A percentile compares a stretch with the other conserved stretches of the same genome.
Conservation (phyloP, 2,113 vertebrate genomes). For the Leptobrachium ailaonicum region DNA sequence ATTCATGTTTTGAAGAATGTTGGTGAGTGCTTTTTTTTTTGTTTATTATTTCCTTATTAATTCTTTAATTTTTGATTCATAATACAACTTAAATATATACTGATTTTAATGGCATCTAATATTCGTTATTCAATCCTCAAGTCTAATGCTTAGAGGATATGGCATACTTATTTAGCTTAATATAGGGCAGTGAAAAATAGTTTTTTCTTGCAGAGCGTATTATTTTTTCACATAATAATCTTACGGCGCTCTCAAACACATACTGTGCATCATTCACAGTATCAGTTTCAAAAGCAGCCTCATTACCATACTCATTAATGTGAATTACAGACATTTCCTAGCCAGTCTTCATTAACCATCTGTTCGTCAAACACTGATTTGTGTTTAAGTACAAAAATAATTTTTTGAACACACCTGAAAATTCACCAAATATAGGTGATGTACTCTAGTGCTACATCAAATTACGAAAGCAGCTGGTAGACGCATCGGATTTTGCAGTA, state of each 20-base stretch:
- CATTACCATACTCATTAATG: slow-evolving; percentile 73
- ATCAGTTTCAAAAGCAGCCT: slow-evolving; percentile 66
- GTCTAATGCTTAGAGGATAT: too few relatives aligned
- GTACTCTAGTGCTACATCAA: slow-evolving; percentile 56
- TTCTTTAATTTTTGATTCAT: neutral
- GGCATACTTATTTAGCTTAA: slow-evolving; percentile 3
- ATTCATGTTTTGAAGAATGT: too few relatives aligned
- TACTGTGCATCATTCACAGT: slow-evolving; percentile 55
- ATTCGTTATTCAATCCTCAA: neutral
- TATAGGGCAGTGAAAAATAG: slow-evolving; percentile 35
- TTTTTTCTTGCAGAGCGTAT: slow-evolving; percentile 36
- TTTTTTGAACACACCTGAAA: slow-evolving; percentile 70
- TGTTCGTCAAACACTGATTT: slow-evolving; percentile 72
- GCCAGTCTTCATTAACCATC: slow-evolving; percentile 74
- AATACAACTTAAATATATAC: neutral
- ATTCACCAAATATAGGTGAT: slow-evolving; percentile 55
- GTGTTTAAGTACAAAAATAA: slow-evolving; percentile 64
- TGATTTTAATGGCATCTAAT: neutral
- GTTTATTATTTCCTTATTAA: neutral
- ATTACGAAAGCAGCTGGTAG: too few relatives aligned
- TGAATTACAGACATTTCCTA: slow-evolving; percentile 72
- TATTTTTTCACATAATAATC: slow-evolving; percentile 47
- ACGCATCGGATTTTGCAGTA: too few relatives aligned
- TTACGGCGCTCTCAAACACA: slow-evolving; percentile 65
- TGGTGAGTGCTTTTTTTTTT: too few relatives aligned